A percentile compares a stretch with the other conserved stretches of the same genome.
These are phyloP conservation scores for Macropus fuliginosus DNA, from an alignment of 2,797 vertebrate genomes.

Conservation along the genomic window DNA sequence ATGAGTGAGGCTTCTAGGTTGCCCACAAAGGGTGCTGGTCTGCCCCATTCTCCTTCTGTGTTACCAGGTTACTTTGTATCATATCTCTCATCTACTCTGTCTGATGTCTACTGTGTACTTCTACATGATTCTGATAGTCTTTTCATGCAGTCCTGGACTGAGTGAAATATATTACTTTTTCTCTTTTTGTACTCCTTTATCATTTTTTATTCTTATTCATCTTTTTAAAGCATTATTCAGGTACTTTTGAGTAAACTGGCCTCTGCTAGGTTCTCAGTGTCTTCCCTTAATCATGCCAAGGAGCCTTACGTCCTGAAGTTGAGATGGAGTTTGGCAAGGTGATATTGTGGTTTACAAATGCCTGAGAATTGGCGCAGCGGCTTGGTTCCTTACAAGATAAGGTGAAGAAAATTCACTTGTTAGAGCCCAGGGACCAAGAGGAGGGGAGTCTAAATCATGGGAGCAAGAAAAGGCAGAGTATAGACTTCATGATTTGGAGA, in stretches of 20 bases:
- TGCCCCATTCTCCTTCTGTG: neutral
- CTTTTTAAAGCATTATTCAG: neutral
- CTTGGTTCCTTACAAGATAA: neutral
- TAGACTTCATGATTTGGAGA: neutral
- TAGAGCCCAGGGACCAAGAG: neutral
- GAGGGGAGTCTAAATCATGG: neutral
- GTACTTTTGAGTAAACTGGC: neutral
- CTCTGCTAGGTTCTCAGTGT: neutral
- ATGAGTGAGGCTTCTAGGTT: neutral
- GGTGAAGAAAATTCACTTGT: neutral
- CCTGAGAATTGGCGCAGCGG: neutral
- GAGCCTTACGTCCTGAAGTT: neutral
- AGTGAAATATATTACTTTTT: neutral
- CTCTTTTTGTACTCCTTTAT: neutral
- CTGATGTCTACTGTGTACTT: neutral
- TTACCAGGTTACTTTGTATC: neutral
- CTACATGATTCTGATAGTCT: neutral
- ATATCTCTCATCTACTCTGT: neutral
- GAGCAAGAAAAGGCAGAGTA: neutral
- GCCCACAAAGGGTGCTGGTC: neutral
- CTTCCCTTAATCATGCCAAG: neutral
- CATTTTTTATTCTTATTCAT: neutral
- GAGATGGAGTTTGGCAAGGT: neutral
- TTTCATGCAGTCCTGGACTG: neutral
- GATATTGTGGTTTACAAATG: neutral